phyloP scores from a whole-genome alignment of 2,113 vertebrate species.

The Dromiciops gliroides region DNA sequence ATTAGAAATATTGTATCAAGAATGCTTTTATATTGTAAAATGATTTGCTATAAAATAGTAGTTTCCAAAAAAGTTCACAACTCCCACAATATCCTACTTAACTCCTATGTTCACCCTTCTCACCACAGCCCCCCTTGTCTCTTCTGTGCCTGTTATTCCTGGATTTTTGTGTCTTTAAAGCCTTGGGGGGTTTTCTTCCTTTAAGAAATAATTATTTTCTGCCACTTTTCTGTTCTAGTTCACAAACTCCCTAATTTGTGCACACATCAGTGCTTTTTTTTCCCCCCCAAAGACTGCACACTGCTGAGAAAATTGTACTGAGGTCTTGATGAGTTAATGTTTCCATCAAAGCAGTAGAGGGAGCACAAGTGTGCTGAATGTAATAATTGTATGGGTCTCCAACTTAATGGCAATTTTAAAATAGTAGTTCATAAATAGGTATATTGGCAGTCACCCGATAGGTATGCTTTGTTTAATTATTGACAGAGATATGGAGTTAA shows the following conservation, averaged over 20 bases:
- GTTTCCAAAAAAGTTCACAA: slow-evolving; percentile 27
- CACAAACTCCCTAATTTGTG: background rate
- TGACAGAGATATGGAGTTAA: background rate
- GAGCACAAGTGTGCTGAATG: slow-evolving; percentile 74
- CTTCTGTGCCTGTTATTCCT: background rate
- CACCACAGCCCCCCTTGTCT: background rate
- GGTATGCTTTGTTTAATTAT: background rate
- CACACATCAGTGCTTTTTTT: background rate
- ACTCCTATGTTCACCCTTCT: background rate
- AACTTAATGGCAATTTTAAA: background rate
- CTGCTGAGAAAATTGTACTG: background rate
- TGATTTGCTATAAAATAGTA: background rate
- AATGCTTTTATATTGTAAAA: slow-evolving; percentile 48
- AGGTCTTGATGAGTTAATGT: slow-evolving; percentile 45
- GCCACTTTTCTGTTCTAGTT: background rate
- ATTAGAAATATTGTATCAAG: slow-evolving; percentile 61
- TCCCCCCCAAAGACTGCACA: background rate
- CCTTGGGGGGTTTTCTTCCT: background rate
- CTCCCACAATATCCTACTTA: background rate
- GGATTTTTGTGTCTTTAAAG: background rate
- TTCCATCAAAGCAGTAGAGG: slow-evolving; percentile 71
- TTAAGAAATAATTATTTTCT: background rate
- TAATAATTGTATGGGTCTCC: background rate
- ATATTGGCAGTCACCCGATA: slow-evolving; percentile 24
- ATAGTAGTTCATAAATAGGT: slow-evolving; percentile 25